Evolutionary conservation across 2,113 vertebrate species (phyloP).

Genomic region (Gymnobelideus leadbeateri): DNA sequence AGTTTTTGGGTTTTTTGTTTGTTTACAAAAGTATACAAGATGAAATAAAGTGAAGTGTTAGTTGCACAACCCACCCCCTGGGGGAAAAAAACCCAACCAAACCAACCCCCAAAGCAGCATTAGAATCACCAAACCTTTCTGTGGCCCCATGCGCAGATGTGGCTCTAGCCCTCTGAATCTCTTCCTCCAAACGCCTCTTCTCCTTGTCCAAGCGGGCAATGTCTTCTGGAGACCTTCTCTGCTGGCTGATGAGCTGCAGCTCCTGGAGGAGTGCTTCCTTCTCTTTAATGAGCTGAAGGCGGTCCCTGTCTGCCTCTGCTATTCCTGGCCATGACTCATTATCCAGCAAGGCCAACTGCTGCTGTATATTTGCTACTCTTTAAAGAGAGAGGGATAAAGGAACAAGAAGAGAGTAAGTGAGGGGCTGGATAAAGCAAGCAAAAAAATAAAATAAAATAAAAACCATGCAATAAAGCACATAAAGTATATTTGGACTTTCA

Average conservation of each 20-base stretch:
- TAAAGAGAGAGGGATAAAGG: slow-evolving; percentile 8
- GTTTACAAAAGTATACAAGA: neutral
- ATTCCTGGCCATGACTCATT: slow-evolving; percentile 95
- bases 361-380: slow-evolving; percentile 95
- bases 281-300: slow-evolving; percentile 95
- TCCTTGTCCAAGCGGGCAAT: slow-evolving; percentile 92
- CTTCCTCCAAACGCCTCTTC: slow-evolving; percentile 91
- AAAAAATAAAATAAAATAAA: neutral
- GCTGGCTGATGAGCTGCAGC: slow-evolving; percentile 92
- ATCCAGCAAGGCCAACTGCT: slow-evolving; percentile 95
- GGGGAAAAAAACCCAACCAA: neutral
- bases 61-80: neutral
- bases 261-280: slow-evolving; percentile 98
- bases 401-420: neutral
- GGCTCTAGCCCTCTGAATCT: slow-evolving; percentile 92
- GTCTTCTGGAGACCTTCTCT: slow-evolving; percentile 88
- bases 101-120: neutral
- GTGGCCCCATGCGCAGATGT: slow-evolving; percentile 93
- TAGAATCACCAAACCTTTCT: slow-evolving; percentile 89
- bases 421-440: neutral
- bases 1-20: neutral
- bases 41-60: neutral
- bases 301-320: slow-evolving; percentile 95
- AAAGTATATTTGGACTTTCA: neutral
- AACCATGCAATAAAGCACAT: neutral